Percentiles rank a stretch among this genome's conserved stretches.
phyloP scores from a whole-genome alignment of 2,797 vertebrate species.

The Centroberyx gerrardi region DNA sequence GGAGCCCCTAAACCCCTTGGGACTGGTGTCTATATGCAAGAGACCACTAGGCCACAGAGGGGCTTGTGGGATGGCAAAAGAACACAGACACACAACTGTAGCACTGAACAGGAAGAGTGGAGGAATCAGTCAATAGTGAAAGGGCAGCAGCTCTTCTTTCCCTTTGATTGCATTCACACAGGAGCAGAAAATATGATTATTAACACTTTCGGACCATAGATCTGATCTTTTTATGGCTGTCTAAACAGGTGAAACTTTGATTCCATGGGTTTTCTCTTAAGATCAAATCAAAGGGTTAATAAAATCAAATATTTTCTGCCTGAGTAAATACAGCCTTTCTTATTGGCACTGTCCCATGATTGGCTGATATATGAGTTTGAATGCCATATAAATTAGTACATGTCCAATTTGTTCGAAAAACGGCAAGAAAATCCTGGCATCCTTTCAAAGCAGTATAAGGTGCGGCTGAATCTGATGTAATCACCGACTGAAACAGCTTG shows the following conservation, averaged over 20 bases:
- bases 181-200: not conserved
- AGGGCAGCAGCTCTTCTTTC: not conserved
- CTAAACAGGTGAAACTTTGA: too few relatives aligned
- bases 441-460: slow-evolving; percentile 32
- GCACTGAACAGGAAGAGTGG: not conserved
- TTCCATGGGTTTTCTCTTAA: too few relatives aligned
- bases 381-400: slow-evolving; percentile 31
- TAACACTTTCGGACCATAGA: not conserved
- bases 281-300: slow-evolving; percentile 1
- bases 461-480: slow-evolving; percentile 34
- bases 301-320: not conserved
- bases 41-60: slow-evolving; percentile 19
- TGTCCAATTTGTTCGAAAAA: slow-evolving; percentile 45
- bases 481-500: slow-evolving; percentile 35
- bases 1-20: slow-evolving; percentile 40
- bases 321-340: slow-evolving; percentile 21
- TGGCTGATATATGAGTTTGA: slow-evolving; percentile 9
- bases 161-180: not conserved
- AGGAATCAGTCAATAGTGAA: not conserved
- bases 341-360: slow-evolving; percentile 8
- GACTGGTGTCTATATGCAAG: slow-evolving; percentile 31
- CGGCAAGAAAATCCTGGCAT: slow-evolving; percentile 30
- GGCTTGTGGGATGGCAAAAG: slow-evolving; percentile 16
- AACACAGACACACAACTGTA: slow-evolving; percentile 13
- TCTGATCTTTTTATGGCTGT: not conserved